A percentile compares a stretch with the other conserved stretches of the same genome.
These are phyloP conservation scores for Mycalesis mineus DNA, from an alignment of 2,888 invertebrate species.

Conservation along the genomic window DNA sequence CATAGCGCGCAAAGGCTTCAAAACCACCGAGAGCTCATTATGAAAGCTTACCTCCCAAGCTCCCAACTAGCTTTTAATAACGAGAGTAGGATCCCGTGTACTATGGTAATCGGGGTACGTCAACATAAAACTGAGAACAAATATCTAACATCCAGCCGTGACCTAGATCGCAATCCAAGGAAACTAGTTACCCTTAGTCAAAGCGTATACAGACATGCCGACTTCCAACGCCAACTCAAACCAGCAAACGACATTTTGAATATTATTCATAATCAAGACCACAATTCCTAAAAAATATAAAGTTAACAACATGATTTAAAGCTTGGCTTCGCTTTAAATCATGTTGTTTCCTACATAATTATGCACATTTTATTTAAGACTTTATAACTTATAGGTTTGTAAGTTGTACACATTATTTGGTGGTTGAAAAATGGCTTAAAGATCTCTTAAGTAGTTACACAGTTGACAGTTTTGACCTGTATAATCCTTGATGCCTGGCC, in stretches of 20 bases:
- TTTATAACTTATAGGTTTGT: too few species aligned
- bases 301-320: too few species aligned
- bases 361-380: too few species aligned
- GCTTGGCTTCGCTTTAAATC: too few species aligned
- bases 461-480: too few species aligned
- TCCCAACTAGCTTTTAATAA: constrained; percentile 21
- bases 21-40: background rate
- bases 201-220: background rate
- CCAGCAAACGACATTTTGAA: background rate
- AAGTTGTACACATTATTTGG: too few species aligned
- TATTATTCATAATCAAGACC: too few species aligned
- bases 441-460: too few species aligned
- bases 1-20: background rate
- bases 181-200: constrained; percentile 7
- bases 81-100: constrained; percentile 23
- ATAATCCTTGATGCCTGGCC: too few species aligned
- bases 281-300: too few species aligned
- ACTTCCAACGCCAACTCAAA: background rate
- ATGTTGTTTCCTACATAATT: too few species aligned
- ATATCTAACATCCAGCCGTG: constrained; percentile 22
- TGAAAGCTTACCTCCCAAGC: constrained; percentile 12
- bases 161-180: constrained; percentile 23
- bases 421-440: too few species aligned
- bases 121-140: constrained; percentile 16
- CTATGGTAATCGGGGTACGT: constrained; percentile 22